phyloP scores from a whole-genome alignment of 2,113 vertebrate genomes.

The Malurus elegans region DNA sequence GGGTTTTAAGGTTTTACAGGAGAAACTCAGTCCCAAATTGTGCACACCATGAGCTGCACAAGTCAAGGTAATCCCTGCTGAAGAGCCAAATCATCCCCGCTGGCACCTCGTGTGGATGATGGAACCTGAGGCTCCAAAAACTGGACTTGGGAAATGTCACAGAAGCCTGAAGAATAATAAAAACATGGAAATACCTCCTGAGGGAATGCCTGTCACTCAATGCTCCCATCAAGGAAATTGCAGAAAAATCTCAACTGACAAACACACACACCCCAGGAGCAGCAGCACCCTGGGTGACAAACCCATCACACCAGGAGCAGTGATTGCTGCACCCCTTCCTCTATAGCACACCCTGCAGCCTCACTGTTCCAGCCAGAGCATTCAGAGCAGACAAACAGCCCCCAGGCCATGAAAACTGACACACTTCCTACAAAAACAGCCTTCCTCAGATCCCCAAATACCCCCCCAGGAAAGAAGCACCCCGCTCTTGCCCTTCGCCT shows the following conservation, averaged over 20 bases:
- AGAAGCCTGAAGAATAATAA: neutral
- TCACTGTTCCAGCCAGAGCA: accelerated
- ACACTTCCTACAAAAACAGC: neutral
- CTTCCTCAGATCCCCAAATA: neutral
- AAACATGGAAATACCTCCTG: neutral
- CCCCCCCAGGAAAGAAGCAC: neutral
- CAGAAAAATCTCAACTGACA: slow-evolving; percentile 9
- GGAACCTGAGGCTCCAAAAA: neutral
- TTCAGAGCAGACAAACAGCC: neutral
- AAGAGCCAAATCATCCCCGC: neutral
- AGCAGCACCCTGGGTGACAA: neutral
- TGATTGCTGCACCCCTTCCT: neutral
- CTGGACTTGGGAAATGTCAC: neutral
- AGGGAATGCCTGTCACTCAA: neutral
- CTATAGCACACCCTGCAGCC: neutral
- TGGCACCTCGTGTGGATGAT: neutral
- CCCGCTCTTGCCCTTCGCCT: accelerated
- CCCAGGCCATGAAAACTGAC: neutral
- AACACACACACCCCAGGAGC: neutral
- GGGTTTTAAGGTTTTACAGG: neutral
- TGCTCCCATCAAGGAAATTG: neutral
- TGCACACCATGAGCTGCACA: neutral
- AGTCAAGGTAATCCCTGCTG: neutral
- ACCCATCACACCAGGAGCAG: neutral
- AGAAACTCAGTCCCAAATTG: neutral